Evolutionary conservation across 2,888 invertebrate species (phyloP).

Genomic region (Callyntrura guangdongensis): DNA sequence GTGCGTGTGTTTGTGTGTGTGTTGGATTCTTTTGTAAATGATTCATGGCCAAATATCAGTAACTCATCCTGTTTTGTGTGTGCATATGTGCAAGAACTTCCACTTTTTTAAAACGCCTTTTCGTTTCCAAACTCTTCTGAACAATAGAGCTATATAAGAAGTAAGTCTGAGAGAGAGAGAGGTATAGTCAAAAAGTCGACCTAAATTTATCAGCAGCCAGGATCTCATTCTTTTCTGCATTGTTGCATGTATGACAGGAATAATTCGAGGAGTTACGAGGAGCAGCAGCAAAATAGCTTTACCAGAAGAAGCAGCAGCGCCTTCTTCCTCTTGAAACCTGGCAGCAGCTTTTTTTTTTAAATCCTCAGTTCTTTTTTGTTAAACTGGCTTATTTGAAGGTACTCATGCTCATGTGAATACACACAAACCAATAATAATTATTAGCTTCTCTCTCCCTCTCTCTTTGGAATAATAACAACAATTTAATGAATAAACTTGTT

Average conservation of each 20-base stretch:
- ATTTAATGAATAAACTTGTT: constrained; percentile 70
- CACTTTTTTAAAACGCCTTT: constrained; percentile 51
- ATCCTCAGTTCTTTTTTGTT: background rate
- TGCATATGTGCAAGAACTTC: background rate
- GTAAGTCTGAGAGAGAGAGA: background rate
- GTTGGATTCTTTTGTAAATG: constrained; percentile 46
- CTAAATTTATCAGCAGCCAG: constrained; percentile 62
- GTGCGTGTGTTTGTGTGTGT: background rate
- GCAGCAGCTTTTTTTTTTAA: too few relatives aligned
- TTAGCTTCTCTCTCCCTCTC: background rate
- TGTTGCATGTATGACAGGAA: constrained; percentile 66
- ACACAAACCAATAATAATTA: background rate
- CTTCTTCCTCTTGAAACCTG: background rate
- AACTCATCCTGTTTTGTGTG: constrained; percentile 9
- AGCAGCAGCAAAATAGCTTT: background rate
- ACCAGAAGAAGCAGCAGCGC: background rate
- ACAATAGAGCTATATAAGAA: too few relatives aligned
- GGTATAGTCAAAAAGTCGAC: constrained; percentile 39
- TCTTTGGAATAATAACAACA: constrained; percentile 26
- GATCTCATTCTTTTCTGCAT: constrained; percentile 64
- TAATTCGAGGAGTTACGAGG: constrained; percentile 20
- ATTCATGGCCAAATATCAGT: constrained; percentile 44
- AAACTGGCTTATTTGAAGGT: constrained; percentile 8
- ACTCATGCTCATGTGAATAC: background rate
- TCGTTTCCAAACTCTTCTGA: constrained; percentile 15